Evolutionary conservation across 2,888 invertebrate species (phyloP), one percentile per base, ranked within the genome.

Genomic region (Neoscelio sp.): DNA sequence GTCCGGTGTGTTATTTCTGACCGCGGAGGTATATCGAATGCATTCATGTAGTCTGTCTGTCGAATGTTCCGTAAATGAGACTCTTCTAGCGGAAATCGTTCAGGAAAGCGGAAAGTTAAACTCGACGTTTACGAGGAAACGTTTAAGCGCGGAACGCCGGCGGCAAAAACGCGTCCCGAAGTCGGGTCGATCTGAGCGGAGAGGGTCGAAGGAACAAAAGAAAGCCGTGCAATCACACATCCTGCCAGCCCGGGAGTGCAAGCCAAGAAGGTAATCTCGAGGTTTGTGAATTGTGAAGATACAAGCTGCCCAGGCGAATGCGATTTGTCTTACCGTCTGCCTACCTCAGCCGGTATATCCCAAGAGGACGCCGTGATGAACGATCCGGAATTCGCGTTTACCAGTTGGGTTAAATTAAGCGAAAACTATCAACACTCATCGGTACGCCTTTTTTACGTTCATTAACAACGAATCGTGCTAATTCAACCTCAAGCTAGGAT

Each of bases 361-460:
- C 80, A 60, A 23, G 82, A 50, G 78, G 73, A 71, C 60, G 50
- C 79, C 38, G 84, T 85, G 86, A 87, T 87, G 84, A 86, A 88
- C 86, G 87, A 86, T 77, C 79, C 71, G 58, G 71, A 79, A 77
- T 80, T 80, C 80, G 74, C 82, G 83, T 83, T 85, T 84, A 84
- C 83, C 81, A 81, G 75, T 75, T 70, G 42, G 74, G 81, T 80
- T 85, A 86, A 87, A 87, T 87, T 86, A 87, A 85, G 86, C 85
- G 82, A 86, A 86, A 86, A 87, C 87, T 85, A 87, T 87, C 85
- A 86, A 82, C 86, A 81, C 82, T 81, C 85, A 60, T 67, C 58
- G 70, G 56, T 64, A 65, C 18, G 15, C 30, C 26, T 42, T 50
- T 71, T 62, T 65, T 76, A 71, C 62, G 42, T 78, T 78, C 62